These are phyloP conservation scores for Acromyrmex heyeri DNA, from an alignment of 1,140 invertebrate species.

Conservation along the genomic window DNA sequence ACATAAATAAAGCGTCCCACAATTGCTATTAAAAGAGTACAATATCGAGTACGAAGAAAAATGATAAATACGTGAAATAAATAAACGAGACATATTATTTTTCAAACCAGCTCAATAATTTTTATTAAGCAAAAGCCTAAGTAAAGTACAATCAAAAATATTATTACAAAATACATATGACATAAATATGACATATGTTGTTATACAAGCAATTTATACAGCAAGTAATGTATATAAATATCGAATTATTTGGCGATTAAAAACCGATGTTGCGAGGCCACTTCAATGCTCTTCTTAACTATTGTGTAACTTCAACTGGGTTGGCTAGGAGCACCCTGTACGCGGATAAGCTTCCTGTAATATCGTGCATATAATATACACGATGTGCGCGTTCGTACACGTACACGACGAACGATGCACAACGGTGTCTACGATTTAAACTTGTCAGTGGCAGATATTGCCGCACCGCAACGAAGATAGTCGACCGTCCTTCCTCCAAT, in stretches of 20 bases:
- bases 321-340: constrained; percentile 29
- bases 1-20: background rate
- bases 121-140: background rate
- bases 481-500: constrained; percentile 39
- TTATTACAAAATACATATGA: too few relatives aligned
- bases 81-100: background rate
- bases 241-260: background rate
- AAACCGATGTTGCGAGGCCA: background rate
- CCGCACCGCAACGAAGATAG: constrained; percentile 33
- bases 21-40: background rate
- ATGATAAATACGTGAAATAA: background rate
- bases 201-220: background rate
- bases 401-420: constrained; percentile 36
- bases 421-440: constrained; percentile 63
- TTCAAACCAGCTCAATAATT: background rate
- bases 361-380: constrained; percentile 55
- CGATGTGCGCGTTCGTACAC: constrained; percentile 39
- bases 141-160: background rate
- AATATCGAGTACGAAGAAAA: background rate
- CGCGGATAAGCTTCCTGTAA: constrained; percentile 28
- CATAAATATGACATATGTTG: background rate
- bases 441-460: constrained; percentile 67
- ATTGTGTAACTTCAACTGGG: background rate
- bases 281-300: background rate
- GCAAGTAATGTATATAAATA: background rate